Evolutionary conservation across 2,113 vertebrate genomes (phyloP).

Genomic region (Catagonus wagneri): DNA sequence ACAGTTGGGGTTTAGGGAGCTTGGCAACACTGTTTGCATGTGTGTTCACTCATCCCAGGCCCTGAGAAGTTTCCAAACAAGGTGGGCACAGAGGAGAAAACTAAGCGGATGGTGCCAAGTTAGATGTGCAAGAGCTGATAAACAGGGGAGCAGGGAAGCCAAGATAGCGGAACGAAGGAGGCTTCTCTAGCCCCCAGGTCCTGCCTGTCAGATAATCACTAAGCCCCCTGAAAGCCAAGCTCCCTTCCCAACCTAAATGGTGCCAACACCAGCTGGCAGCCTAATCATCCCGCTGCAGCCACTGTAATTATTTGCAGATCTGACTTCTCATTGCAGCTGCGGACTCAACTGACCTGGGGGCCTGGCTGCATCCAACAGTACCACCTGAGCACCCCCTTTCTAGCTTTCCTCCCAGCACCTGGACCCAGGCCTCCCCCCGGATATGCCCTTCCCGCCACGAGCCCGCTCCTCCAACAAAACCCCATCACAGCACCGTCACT

Average conservation of each 20-base stretch:
- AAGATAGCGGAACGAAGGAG: neutral
- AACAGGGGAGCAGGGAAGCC: constrained; percentile 5
- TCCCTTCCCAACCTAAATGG: constrained; percentile 18
- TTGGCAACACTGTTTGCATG: neutral
- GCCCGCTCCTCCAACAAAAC: neutral
- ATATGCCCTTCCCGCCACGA: neutral
- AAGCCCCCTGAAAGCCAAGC: constrained; percentile 24
- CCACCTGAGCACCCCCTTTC: neutral
- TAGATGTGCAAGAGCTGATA: neutral
- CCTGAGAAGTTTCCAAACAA: constrained; percentile 67
- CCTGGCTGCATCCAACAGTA: neutral
- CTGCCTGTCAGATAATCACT: constrained; percentile 16
- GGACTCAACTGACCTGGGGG: constrained; percentile 43
- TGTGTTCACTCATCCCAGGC: neutral
- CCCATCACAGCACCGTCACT: neutral
- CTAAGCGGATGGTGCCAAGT: neutral
- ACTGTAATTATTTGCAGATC: constrained; percentile 56
- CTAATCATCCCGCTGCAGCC: constrained; percentile 57
- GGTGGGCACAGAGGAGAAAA: constrained; percentile 32
- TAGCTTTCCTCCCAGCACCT: neutral
- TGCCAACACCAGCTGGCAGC: constrained; percentile 63
- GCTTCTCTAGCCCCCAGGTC: neutral
- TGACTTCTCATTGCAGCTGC: constrained; percentile 66
- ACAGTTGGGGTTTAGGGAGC: neutral
- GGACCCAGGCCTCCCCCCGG: neutral